Evolutionary conservation across 2,113 vertebrate genomes (phyloP), one percentile per base, ranked within the genome.

Genomic region (Epinephelus cyanopodus): DNA sequence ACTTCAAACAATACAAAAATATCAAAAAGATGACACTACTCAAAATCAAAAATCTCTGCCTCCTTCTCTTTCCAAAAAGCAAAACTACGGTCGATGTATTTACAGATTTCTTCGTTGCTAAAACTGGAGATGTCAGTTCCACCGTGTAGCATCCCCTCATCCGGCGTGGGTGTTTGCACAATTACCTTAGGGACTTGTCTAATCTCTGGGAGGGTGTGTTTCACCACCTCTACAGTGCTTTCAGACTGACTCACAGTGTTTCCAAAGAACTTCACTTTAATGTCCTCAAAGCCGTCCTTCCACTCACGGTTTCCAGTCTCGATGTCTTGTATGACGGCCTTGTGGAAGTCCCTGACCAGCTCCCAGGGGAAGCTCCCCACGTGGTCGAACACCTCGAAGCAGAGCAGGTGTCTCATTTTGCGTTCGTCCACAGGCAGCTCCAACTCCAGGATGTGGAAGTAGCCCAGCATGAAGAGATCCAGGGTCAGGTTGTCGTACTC

Each of bases 61-160:
- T 99, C 98, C 25, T 97, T 99, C 88, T 99, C 97, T 93, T 99
- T 99, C 98, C 98, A 99, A 93, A 99, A 99, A 78, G 98, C 96
- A 60, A 99, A 99, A 92, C 98, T 99, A 1, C 98, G 96, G 81
- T 98, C 96, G 5, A 99, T 97, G 91, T 97, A 99, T 83, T 96
- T 96, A 74, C 97, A 99, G 48, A 99, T 96, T 64, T 99, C 98
- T 5, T 97, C 96, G 17, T 95, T 96, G 87, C 89, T 96, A 85
- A 97, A 95, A 85, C 91, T 93, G 87, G 93, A 89, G 4, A 89
- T 87, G 81, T 95, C 96, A 0, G 91, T 68, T 29, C 92, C 93
- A 1, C 45, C 64, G 13, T 53, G 67, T 3, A 79, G 79, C 50
- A 74, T 56, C 0, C 86, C 81, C 3, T 92, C 94, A 37, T 96